These are phyloP conservation scores for Pangasius macronema DNA, from an alignment of 2,797 vertebrate genomes.

Conservation along the genomic window DNA sequence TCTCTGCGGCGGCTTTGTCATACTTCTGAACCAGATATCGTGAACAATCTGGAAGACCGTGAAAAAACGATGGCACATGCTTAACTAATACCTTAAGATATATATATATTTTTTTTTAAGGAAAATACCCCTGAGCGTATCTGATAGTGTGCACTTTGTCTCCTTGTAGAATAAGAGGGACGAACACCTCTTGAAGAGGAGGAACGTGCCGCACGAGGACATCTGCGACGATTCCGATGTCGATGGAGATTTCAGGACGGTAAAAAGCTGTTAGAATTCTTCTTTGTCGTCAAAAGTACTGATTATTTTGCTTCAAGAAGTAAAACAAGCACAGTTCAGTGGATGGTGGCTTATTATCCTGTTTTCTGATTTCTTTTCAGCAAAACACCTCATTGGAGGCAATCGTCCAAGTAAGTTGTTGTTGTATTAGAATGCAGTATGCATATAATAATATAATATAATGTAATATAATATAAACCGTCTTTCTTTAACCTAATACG, in stretches of 20 bases:
- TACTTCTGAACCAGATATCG: no score
- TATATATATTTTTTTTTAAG: not conserved
- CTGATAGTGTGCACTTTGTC: not conserved
- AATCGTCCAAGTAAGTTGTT: slow-evolving; percentile 94
- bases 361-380: slow-evolving; percentile 69
- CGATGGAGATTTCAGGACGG: slow-evolving; percentile 95
- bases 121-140: not conserved
- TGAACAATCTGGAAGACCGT: not conserved
- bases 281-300: not conserved
- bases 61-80: not conserved
- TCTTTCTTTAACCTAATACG: not conserved
- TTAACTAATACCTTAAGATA: no score
- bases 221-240: slow-evolving; percentile 95
- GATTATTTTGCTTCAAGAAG: not conserved
- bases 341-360: not conserved
- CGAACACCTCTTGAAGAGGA: slow-evolving; percentile 96
- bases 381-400: slow-evolving; percentile 99
- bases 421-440: not conserved
- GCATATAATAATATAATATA: no score
- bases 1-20: not conserved
- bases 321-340: not conserved
- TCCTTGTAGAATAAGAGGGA: slow-evolving; percentile 91
- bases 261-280: slow-evolving; percentile 57
- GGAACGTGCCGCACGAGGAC: slow-evolving; percentile 96
- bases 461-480: no score